Percentiles rank a stretch among this genome's conserved stretches.
phyloP scores from a whole-genome alignment of 2,797 vertebrate species.

The Eulemur mongoz region DNA sequence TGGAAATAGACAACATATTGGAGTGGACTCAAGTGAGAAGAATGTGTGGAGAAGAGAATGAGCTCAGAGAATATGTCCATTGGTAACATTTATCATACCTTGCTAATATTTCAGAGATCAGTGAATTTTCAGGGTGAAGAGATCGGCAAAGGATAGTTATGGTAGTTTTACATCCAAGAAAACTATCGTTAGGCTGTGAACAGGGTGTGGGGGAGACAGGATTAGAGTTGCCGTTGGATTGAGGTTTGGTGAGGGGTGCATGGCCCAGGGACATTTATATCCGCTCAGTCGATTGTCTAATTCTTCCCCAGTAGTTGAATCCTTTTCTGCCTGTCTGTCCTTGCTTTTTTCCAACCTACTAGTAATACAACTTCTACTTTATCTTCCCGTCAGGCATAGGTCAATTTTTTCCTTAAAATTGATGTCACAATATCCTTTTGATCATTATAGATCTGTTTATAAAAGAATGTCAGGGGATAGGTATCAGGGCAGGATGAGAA shows the following conservation, averaged over 20 bases:
- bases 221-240: background rate
- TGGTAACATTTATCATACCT: background rate
- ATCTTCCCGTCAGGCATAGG: background rate
- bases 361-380: background rate
- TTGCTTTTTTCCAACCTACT: background rate
- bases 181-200: background rate
- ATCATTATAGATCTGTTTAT: background rate
- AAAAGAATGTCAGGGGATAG: slow-evolving; percentile 2
- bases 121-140: slow-evolving; percentile 38
- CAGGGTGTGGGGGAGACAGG: background rate
- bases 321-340: background rate
- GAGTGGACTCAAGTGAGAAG: background rate
- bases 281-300: background rate
- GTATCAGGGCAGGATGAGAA: background rate
- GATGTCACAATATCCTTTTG: background rate
- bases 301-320: background rate
- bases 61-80: background rate
- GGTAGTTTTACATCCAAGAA: background rate
- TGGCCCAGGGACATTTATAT: background rate
- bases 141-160: background rate
- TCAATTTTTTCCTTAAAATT: background rate
- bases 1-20: background rate
- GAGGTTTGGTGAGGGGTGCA: background rate
- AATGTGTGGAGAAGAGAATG: background rate
- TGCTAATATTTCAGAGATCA: background rate